Evolutionary conservation across 2,797 vertebrate genomes (phyloP).

Genomic region (Buphagus erythrorhynchus): DNA sequence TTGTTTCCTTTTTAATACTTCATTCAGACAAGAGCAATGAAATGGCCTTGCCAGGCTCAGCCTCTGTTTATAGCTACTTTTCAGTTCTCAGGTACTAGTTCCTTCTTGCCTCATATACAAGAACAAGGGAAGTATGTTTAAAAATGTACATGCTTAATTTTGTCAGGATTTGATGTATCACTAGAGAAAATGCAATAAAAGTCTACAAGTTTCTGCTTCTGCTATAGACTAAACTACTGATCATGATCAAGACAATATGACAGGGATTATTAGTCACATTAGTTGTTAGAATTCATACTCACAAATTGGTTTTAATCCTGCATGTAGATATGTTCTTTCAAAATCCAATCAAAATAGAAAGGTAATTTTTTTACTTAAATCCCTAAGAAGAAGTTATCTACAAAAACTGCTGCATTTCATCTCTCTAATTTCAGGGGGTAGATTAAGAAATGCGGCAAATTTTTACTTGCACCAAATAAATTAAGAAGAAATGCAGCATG

Average conservation of each 20-base stretch:
- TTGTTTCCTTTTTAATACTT: slow-evolving; percentile 4
- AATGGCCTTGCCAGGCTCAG: neutral
- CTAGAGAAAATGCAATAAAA: neutral
- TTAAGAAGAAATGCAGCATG: neutral
- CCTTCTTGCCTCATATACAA: neutral
- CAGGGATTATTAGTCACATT: neutral
- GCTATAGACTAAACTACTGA: neutral
- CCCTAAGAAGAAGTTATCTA: neutral
- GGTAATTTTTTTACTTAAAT: neutral
- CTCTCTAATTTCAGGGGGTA: neutral
- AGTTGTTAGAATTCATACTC: neutral
- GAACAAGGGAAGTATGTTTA: neutral
- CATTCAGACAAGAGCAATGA: neutral
- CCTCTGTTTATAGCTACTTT: neutral
- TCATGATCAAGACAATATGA: neutral
- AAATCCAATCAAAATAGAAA: slow-evolving; percentile 4
- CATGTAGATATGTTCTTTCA: neutral
- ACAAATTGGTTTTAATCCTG: slow-evolving; percentile 24
- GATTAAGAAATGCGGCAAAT: neutral
- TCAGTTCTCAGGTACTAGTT: neutral
- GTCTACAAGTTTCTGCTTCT: neutral
- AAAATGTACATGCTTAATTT: neutral
- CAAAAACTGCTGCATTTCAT: neutral
- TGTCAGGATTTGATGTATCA: neutral
- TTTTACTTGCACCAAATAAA: neutral